Percentiles rank a stretch among this genome's conserved stretches.
Conservation (phyloP, 2,888 invertebrate species). For the Eupithecia tripunctaria region DNA sequence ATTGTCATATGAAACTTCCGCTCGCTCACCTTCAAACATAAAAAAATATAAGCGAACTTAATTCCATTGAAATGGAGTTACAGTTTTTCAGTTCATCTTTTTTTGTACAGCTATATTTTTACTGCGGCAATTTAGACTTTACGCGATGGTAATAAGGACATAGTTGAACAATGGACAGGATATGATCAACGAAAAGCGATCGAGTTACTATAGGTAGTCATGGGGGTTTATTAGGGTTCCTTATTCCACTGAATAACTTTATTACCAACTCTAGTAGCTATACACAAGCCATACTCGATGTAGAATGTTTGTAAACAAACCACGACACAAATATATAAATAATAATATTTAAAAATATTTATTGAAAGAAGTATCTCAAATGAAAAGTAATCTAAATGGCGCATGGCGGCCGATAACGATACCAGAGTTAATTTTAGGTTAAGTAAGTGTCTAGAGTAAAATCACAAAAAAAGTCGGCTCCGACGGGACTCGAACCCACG, state of each 20-base stretch:
- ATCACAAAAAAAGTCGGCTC: too few relatives aligned
- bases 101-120: constrained; percentile 7
- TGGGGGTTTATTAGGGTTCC: constrained; percentile 12
- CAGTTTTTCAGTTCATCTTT: neutral
- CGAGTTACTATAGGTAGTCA: constrained; percentile 34
- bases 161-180: constrained; percentile 42
- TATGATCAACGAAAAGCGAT: constrained; percentile 40
- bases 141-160: constrained; percentile 18
- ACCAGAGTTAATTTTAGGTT: too few relatives aligned
- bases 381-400: too few relatives aligned
- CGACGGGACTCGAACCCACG: too few relatives aligned
- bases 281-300: too few relatives aligned
- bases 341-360: too few relatives aligned
- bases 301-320: too few relatives aligned
- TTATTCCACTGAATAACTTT: neutral
- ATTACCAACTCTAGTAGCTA: neutral
- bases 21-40: constrained; percentile 13
- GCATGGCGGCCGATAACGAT: too few relatives aligned
- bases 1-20: constrained; percentile 8
- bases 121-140: constrained; percentile 1
- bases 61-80: neutral
- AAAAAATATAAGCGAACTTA: constrained; percentile 5
- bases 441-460: too few relatives aligned
- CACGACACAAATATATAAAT: too few relatives aligned
- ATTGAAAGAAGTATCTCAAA: too few relatives aligned